Conservation (phyloP, 2,113 vertebrate species). For the Alces alces region DNA sequence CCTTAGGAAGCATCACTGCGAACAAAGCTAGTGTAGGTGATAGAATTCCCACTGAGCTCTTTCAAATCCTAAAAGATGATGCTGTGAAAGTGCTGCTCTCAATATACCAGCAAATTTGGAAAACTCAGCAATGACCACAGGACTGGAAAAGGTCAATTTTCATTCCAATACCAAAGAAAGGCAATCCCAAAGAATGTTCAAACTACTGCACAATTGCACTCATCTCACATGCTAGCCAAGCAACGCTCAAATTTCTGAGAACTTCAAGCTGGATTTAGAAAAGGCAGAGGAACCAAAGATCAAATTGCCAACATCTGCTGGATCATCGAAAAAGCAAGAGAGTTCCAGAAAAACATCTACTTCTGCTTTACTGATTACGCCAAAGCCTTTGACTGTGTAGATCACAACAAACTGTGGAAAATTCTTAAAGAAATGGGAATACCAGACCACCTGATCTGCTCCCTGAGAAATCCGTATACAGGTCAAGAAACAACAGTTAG, state of each 20-base stretch:
- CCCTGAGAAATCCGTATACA: neutral
- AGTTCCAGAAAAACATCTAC: neutral
- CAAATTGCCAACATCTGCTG: neutral
- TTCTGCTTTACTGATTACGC: neutral
- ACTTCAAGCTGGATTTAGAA: neutral
- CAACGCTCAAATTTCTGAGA: neutral
- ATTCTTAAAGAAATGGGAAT: neutral
- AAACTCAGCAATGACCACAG: neutral
- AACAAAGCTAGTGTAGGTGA: neutral
- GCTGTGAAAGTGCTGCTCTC: neutral
- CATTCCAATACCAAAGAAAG: neutral
- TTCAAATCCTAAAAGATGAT: neutral
- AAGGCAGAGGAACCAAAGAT: neutral
- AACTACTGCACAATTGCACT: neutral
- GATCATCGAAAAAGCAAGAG: neutral
- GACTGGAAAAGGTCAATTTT: neutral
- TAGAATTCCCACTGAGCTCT: neutral
- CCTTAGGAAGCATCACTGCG: neutral
- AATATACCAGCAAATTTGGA: neutral
- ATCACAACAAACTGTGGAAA: neutral
- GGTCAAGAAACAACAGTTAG: neutral
- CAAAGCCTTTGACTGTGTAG: neutral
- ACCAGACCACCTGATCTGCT: neutral
- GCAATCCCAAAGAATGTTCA: neutral
- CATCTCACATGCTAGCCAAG: neutral